phyloP scores from a whole-genome alignment of 2,113 vertebrate genomes.

The Ascaphus truei region DNA sequence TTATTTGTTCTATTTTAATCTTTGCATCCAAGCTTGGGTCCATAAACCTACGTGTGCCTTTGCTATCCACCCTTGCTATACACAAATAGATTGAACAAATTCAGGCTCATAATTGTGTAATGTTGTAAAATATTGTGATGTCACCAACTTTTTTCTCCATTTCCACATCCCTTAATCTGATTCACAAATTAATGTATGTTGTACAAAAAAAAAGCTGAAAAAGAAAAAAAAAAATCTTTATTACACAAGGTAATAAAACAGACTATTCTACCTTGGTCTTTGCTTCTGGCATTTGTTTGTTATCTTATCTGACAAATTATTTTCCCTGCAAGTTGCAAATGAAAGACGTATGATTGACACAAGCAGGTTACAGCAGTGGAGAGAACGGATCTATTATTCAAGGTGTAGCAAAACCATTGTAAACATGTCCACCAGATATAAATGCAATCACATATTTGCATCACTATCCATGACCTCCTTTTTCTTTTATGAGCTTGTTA shows the following conservation, averaged over 20 bases:
- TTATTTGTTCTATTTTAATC: constrained; percentile 2
- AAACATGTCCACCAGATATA: constrained; percentile 39
- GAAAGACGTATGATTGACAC: not conserved
- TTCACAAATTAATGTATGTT: constrained; percentile 91
- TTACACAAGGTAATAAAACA: constrained; percentile 85
- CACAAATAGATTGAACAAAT: constrained; percentile 75
- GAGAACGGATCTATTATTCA: constrained; percentile 29
- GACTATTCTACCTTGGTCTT: constrained; percentile 70
- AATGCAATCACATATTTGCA: constrained; percentile 49
- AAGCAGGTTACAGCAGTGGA: constrained; percentile 18
- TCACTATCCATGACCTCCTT: constrained; percentile 47
- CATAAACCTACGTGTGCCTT: constrained; percentile 86
- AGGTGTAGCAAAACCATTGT: not conserved
- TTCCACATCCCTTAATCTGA: constrained; percentile 85
- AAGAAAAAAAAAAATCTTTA: constrained; percentile 71
- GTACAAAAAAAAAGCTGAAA: constrained; percentile 67
- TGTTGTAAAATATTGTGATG: constrained; percentile 93
- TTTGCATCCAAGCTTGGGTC: constrained; percentile 42
- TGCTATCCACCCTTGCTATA: constrained; percentile 85
- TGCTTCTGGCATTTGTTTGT: constrained; percentile 47
- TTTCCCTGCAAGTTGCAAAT: constrained; percentile 9
- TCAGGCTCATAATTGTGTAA: constrained; percentile 82
- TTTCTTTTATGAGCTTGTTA: constrained; percentile 61
- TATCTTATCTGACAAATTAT: not conserved
- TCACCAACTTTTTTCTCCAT: constrained; percentile 85